These are phyloP conservation scores for Minunthozetes semirufus DNA, from an alignment of 2,888 invertebrate genomes.

Conservation along the genomic window DNA sequence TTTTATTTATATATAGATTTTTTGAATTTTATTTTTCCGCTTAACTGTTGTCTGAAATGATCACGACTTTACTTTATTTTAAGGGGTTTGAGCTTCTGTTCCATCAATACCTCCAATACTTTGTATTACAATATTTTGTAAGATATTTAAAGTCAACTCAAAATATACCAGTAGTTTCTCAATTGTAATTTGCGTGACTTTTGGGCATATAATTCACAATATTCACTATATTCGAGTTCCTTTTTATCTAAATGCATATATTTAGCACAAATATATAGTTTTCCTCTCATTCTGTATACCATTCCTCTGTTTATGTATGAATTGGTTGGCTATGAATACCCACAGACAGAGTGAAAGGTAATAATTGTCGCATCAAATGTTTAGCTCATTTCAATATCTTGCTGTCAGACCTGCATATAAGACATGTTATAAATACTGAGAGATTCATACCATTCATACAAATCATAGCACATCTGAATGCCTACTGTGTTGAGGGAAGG, in stretches of 20 bases:
- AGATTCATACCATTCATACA: too few relatives aligned
- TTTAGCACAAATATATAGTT: background rate
- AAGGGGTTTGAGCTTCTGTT: background rate
- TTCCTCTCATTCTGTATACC: background rate
- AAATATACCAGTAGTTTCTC: background rate
- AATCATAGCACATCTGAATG: too few relatives aligned
- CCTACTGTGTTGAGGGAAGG: too few relatives aligned
- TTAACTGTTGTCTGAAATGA: too few relatives aligned
- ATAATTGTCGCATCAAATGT: constrained; percentile 26
- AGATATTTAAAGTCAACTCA: too few relatives aligned
- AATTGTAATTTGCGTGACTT: constrained; percentile 21
- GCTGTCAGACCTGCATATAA: background rate
- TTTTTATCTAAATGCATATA: background rate
- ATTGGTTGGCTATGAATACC: background rate
- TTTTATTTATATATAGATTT: too few relatives aligned
- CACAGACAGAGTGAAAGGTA: constrained; percentile 5
- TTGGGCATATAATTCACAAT: background rate
- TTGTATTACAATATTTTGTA: background rate
- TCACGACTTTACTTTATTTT: background rate
- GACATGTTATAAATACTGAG: too few relatives aligned
- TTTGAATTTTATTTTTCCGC: too few relatives aligned
- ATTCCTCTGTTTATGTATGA: background rate
- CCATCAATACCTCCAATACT: background rate
- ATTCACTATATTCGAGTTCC: background rate
- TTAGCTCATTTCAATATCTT: constrained; percentile 4